phyloP scores from a whole-genome alignment of 2,797 vertebrate genomes.

The Sebastes vulpes region DNA sequence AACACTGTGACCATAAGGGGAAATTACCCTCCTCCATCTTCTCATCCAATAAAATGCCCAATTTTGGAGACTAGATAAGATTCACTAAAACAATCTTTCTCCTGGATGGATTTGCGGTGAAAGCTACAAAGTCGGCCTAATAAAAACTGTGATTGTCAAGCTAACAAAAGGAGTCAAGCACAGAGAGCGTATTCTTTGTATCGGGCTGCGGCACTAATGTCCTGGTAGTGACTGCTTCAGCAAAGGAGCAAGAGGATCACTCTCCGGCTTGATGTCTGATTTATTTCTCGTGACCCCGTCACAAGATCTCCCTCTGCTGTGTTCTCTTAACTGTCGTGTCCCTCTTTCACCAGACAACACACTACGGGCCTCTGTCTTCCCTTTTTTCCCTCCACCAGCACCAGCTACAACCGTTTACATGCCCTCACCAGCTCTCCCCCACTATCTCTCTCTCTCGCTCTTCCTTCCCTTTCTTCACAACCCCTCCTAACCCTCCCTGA shows the following conservation, averaged over 20 bases:
- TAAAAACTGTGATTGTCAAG: conserved; percentile 20
- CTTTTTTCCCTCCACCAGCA: conserved; percentile 39
- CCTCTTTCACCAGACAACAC: conserved; percentile 75
- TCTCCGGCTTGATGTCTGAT: conserved; percentile 78
- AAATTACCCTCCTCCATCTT: conserved; percentile 12
- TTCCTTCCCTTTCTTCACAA: conserved; percentile 37
- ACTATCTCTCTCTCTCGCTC: not conserved
- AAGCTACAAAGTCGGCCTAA: not conserved
- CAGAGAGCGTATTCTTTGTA: conserved; percentile 39
- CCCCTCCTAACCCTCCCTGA: conserved; percentile 53
- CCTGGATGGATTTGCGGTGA: conserved; percentile 1
- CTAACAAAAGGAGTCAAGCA: conserved; percentile 21
- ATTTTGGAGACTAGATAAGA: conserved; percentile 36
- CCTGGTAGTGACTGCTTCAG: conserved; percentile 30
- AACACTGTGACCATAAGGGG: conserved; percentile 27
- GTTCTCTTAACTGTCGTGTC: conserved; percentile 66
- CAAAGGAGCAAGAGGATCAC: conserved; percentile 56
- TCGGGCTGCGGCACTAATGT: conserved; percentile 9
- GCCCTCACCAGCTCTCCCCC: conserved; percentile 42
- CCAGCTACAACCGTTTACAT: conserved; percentile 60
- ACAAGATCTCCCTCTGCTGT: conserved; percentile 77
- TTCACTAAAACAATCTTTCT: not conserved
- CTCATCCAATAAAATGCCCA: conserved; percentile 40
- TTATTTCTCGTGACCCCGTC: conserved; percentile 84
- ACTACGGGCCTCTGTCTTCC: conserved; percentile 75